A percentile compares a stretch with the other conserved stretches of the same genome.
Evolutionary conservation across 2,888 invertebrate species (phyloP).

Genomic region (Sylvicola fuscatus): DNA sequence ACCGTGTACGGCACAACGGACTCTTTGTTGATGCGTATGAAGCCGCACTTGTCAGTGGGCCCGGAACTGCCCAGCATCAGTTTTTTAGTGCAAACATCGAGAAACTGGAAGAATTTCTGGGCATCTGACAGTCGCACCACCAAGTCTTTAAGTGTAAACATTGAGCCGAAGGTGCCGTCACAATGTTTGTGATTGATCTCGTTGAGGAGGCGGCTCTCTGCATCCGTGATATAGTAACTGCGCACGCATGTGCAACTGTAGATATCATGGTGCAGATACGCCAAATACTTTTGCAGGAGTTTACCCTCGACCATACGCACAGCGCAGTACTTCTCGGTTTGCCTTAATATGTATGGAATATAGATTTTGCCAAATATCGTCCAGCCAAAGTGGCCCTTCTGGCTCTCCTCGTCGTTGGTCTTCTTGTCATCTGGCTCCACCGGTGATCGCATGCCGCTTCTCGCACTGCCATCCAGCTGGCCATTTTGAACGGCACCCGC

Average conservation of each 20-base stretch:
- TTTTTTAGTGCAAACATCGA: slow-evolving; percentile 77
- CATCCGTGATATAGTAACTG: slow-evolving; percentile 82
- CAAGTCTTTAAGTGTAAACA: slow-evolving; percentile 72
- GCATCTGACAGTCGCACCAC: slow-evolving; percentile 78
- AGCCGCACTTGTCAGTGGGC: slow-evolving; percentile 53
- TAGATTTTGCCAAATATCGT: slow-evolving; percentile 64
- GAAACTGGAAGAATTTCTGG: slow-evolving; percentile 72
- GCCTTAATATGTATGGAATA: slow-evolving; percentile 75
- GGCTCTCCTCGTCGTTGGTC: slow-evolving; percentile 46
- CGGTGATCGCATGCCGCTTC: slow-evolving; percentile 23
- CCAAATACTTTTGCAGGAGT: slow-evolving; percentile 71
- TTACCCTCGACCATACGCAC: slow-evolving; percentile 87
- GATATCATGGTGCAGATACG: slow-evolving; percentile 71
- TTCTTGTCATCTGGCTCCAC: slow-evolving; percentile 12
- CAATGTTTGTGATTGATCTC: slow-evolving; percentile 88
- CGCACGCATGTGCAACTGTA: slow-evolving; percentile 81
- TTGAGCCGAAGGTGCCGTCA: slow-evolving; percentile 71
- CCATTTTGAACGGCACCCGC: slow-evolving; percentile 3
- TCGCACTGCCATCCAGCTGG: slow-evolving; percentile 7
- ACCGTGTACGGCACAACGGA: slow-evolving; percentile 85
- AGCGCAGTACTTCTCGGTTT: slow-evolving; percentile 73
- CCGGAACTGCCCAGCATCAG: slow-evolving; percentile 47
- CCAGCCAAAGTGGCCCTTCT: slow-evolving; percentile 79
- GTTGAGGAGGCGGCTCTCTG: slow-evolving; percentile 72
- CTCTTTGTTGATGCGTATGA: slow-evolving; percentile 80